Conservation (phyloP, 2,888 invertebrate genomes). For the Diaphora mendica region DNA sequence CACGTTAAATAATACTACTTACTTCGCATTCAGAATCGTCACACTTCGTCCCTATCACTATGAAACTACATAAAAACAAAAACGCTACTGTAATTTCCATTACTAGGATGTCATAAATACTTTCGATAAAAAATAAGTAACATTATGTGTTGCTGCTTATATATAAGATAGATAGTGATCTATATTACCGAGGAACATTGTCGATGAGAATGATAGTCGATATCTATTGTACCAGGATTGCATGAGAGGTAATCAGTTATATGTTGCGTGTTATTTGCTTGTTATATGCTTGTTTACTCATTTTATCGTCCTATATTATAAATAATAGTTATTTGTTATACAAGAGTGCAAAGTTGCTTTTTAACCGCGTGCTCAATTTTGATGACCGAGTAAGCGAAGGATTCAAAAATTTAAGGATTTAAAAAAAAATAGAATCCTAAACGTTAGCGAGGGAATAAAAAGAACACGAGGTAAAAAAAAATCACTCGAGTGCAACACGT, state of each 20-base stretch:
- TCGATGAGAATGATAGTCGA: conserved; percentile 38
- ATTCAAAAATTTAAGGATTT: no score
- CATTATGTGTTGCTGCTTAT: conserved; percentile 46
- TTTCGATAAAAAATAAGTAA: conserved; percentile 28
- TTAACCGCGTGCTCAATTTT: no score
- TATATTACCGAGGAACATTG: conserved; percentile 42
- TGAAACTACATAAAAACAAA: conserved; percentile 29
- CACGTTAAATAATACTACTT: background rate
- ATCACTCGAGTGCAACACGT: no score
- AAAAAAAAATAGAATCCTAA: no score
- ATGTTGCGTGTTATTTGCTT: conserved; percentile 30
- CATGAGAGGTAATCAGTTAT: conserved; percentile 41
- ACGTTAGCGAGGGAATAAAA: no score
- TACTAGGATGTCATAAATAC: conserved; percentile 31
- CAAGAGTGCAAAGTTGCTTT: no score
- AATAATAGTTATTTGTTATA: no score
- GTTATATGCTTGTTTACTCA: conserved; percentile 1
- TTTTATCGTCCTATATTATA: background rate
- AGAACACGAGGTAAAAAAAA: no score
- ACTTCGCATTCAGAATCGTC: conserved; percentile 18
- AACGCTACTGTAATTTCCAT: conserved; percentile 27
- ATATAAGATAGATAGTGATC: conserved; percentile 64
- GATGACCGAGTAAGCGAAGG: no score
- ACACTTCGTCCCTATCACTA: conserved; percentile 32
- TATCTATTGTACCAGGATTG: conserved; percentile 37